Conservation (phyloP, 2,113 vertebrate species). For the Numenius arquata region DNA sequence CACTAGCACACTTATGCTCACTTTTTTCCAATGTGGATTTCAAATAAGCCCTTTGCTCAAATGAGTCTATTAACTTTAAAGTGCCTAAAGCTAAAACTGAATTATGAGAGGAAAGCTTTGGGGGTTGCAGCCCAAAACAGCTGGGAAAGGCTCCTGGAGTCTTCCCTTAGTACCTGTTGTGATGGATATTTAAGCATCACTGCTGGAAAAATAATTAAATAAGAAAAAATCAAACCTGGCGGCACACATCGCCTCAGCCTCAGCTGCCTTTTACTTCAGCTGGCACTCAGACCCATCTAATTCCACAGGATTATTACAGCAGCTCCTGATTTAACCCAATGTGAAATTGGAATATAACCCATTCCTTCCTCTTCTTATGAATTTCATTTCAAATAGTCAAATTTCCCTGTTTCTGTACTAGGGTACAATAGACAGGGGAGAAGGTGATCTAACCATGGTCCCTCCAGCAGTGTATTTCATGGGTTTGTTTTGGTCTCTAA, state of each 20-base stretch:
- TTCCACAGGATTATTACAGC: background rate
- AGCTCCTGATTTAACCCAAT: background rate
- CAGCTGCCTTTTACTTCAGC: background rate
- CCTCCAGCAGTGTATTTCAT: background rate
- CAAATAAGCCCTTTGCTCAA: conserved; percentile 41
- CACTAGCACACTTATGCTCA: background rate
- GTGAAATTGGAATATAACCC: background rate
- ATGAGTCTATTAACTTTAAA: conserved; percentile 46
- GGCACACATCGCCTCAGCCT: background rate
- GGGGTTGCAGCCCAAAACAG: background rate
- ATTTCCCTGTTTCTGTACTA: background rate
- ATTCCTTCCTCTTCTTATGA: background rate
- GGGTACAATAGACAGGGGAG: background rate
- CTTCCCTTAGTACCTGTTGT: background rate
- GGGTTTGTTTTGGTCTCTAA: background rate
- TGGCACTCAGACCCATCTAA: background rate
- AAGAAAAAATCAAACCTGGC: background rate
- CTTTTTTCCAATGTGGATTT: conserved; percentile 35
- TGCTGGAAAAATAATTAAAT: background rate
- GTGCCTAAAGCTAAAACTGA: conserved; percentile 11
- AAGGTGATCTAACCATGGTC: background rate
- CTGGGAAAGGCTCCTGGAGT: background rate
- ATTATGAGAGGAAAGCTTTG: background rate
- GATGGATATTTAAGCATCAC: background rate
- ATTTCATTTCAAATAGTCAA: background rate